These are phyloP conservation scores for Theodoxus fluviatilis DNA, from an alignment of 2,888 invertebrate species.

Conservation along the genomic window DNA sequence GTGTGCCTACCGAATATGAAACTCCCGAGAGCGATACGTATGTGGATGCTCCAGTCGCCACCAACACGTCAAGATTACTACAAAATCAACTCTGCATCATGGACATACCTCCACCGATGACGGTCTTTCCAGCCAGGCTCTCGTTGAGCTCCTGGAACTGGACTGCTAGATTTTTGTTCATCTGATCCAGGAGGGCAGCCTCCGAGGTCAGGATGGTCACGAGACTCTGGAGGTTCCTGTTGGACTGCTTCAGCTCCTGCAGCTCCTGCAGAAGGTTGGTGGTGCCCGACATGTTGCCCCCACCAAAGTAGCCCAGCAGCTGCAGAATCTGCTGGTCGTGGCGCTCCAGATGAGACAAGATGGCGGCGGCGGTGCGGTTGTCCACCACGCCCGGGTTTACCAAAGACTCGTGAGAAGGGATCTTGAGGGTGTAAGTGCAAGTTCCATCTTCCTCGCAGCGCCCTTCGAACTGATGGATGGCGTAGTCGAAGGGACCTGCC, in stretches of 20 bases:
- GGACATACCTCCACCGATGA: constrained; percentile 24
- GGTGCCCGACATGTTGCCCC: constrained; percentile 13
- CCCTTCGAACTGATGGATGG: constrained; percentile 27
- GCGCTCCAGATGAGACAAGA: constrained; percentile 25
- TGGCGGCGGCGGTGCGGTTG: constrained; percentile 28
- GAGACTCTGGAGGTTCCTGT: constrained; percentile 25
- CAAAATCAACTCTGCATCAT: no score
- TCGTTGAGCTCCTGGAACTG: constrained; percentile 24
- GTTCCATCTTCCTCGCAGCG: constrained; percentile 29
- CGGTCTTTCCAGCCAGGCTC: constrained; percentile 22
- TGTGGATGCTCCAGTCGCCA: no score
- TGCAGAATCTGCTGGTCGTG: constrained; percentile 29
- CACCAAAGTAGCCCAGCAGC: constrained; percentile 28
- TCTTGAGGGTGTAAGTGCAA: constrained; percentile 26
- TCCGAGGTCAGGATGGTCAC: constrained; percentile 26
- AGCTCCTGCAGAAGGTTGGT: constrained; percentile 27
- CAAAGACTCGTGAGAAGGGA: constrained; percentile 25
- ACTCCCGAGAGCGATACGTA: no score
- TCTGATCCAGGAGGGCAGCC: constrained; percentile 15
- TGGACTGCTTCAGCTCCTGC: constrained; percentile 13
- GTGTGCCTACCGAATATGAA: no score
- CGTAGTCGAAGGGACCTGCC: constrained; percentile 28
- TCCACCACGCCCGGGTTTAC: constrained; percentile 29
- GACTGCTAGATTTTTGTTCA: constrained; percentile 23
- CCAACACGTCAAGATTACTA: no score